Evolutionary conservation across 2,113 vertebrate species (phyloP).

Genomic region (Xenotilapia caudafasciata): DNA sequence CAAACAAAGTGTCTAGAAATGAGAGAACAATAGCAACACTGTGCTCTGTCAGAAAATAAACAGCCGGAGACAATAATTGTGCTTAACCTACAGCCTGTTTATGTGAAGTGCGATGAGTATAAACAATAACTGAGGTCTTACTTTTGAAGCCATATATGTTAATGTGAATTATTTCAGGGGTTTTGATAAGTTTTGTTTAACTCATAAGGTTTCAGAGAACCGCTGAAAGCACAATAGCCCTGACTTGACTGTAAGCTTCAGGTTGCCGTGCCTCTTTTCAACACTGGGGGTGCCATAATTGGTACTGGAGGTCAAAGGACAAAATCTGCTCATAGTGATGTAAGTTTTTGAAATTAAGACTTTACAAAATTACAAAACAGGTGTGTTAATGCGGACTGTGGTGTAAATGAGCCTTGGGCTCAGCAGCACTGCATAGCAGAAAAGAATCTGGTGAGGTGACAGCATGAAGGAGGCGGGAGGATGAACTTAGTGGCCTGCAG

Average conservation of each 20-base stretch:
- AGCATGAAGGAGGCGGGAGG: neutral
- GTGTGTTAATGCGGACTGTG: neutral
- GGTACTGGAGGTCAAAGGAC: conserved; percentile 36
- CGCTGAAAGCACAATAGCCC: neutral
- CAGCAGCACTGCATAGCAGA: neutral
- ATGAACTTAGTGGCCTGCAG: neutral
- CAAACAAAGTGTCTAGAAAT: neutral
- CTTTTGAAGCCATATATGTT: neutral
- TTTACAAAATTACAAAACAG: neutral
- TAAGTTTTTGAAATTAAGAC: neutral
- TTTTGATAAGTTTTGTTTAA: neutral
- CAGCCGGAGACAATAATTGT: neutral
- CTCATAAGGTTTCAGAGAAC: neutral
- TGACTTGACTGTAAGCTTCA: neutral
- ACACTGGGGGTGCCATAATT: conserved; percentile 14
- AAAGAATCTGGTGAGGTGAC: neutral
- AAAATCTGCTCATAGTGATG: neutral
- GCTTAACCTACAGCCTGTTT: neutral
- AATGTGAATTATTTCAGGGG: neutral
- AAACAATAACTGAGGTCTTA: neutral
- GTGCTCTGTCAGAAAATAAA: neutral
- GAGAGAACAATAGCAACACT: neutral
- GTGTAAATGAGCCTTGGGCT: neutral
- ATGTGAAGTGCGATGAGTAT: neutral
- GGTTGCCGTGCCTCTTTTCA: neutral